Evolutionary conservation across 1,140 invertebrate species (phyloP).

Genomic region (Rhynchophorus ferrugineus): DNA sequence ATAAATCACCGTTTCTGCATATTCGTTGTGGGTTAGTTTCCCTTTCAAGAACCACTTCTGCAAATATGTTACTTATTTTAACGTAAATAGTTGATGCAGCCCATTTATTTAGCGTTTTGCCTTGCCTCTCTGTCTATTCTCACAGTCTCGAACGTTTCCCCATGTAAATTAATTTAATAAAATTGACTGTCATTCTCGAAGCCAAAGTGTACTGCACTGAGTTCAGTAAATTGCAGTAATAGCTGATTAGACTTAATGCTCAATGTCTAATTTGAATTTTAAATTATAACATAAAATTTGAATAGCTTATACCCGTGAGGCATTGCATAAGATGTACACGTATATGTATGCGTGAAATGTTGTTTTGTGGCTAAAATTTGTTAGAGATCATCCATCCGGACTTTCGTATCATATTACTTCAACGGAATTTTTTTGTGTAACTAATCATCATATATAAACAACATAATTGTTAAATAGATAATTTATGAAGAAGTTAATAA

Average conservation of each 20-base stretch:
- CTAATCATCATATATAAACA: too few relatives aligned
- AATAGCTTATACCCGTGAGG: conserved; percentile 1
- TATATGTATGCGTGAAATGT: background rate
- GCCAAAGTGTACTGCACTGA: conserved; percentile 6
- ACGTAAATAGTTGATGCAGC: conserved; percentile 1
- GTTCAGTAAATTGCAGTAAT: conserved; percentile 8
- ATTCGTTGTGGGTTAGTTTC: too few relatives aligned
- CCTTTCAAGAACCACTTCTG: too few relatives aligned
- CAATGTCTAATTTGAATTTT: conserved; percentile 11
- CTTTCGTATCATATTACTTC: too few relatives aligned
- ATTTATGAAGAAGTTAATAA: too few relatives aligned
- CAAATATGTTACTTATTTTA: conserved; percentile 8
- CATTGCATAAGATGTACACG: conserved; percentile 2
- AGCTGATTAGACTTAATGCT: conserved; percentile 9
- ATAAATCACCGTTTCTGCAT: too few relatives aligned
- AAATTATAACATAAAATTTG: conserved; percentile 8
- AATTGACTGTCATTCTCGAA: conserved; percentile 8
- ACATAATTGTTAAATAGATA: too few relatives aligned
- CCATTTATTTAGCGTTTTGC: conserved; percentile 7
- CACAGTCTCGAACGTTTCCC: background rate
- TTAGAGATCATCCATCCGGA: too few relatives aligned
- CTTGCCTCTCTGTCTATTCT: too few relatives aligned
- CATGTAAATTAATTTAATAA: conserved; percentile 11
- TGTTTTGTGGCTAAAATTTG: too few relatives aligned
- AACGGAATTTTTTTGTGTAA: too few relatives aligned